Evolutionary conservation across 2,888 invertebrate species (phyloP).

Genomic region (Andricus curvator): DNA sequence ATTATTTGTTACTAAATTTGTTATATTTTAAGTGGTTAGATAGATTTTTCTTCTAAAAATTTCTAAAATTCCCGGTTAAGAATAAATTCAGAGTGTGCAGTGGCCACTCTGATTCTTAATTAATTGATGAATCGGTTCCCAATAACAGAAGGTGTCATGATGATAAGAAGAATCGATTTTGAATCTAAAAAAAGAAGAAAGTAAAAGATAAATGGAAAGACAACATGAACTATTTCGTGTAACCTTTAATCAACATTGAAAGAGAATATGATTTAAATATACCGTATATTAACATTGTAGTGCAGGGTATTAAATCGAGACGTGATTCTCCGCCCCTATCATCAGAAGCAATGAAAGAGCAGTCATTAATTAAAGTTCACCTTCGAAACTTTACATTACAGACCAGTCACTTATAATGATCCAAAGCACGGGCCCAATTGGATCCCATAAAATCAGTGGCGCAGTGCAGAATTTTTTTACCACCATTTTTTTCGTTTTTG

Average conservation of each 20-base stretch:
- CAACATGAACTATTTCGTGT: background rate
- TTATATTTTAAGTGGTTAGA: no score
- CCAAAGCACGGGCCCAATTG: background rate
- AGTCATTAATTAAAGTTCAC: conserved; percentile 31
- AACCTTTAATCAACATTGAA: conserved; percentile 16
- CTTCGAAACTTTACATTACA: conserved; percentile 15
- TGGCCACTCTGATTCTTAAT: background rate
- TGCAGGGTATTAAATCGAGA: conserved; percentile 15
- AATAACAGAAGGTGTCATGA: background rate
- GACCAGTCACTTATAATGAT: conserved; percentile 21
- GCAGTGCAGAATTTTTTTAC: background rate
- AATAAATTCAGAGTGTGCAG: no score
- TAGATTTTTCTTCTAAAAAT: no score
- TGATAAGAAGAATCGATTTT: background rate
- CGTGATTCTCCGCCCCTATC: conserved; percentile 30
- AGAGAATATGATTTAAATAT: conserved; percentile 8
- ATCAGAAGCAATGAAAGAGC: conserved; percentile 27
- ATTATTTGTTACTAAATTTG: no score
- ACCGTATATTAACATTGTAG: background rate
- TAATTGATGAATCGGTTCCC: background rate
- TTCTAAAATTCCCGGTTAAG: no score
- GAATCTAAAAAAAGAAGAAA: background rate
- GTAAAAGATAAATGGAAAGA: background rate
- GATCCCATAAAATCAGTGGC: background rate
- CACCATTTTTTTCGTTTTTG: background rate